Base-by-base conservation (phyloP, 1,140 invertebrate genomes). In the Drosophila malerkotliana region DNA sequence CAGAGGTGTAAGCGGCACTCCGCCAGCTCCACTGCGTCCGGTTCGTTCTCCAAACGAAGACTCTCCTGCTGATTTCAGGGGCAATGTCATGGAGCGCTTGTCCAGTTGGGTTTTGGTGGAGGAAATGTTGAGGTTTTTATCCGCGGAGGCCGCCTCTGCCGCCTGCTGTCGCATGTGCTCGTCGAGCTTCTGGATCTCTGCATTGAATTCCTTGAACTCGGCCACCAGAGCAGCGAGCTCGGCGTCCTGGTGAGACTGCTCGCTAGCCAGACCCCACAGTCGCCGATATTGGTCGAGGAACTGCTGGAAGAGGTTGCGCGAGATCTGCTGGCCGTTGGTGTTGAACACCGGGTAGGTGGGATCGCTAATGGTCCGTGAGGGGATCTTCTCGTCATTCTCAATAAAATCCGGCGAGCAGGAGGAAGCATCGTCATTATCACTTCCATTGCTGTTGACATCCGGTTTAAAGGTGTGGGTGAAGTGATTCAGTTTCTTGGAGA, bases 321-420 rank as follows among this genome's bases (percentile, higher is more conserved):
- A 97, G 41, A 96, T 95, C 6, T 95, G 94, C 28, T 95, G 92
- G 3, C 96, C 96, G 59, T 97, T 94, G 39, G 92, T 93, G 75
- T 95, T 94, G 78, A 97, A 96, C 9, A 96, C 93, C 21, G 96
- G 96, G 92, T 95, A 96, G 51, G 92, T 93, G 15, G 96, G 96
- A 92, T 97, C 96, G 28, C 94, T 94, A 54, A 97, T 96, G 1
- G 96, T 96, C 58, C 94, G 94, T 12, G 79, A 83, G 21, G 79
- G 76, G 14, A 55, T 57, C 4, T 90, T 74, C 52, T 89, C 72
- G 52, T 85, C 84, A 30, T 91, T 88, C 67, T 93, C 92, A 6
- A 92, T 91, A 6, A 63, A 91, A 53, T 91, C 90, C 0, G 90
- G 90, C 0, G 88, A 88, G 4, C 34, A 34, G 0, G 60, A 54